Conservation (phyloP, 2,113 vertebrate genomes). For the Macquaria ambigua region DNA sequence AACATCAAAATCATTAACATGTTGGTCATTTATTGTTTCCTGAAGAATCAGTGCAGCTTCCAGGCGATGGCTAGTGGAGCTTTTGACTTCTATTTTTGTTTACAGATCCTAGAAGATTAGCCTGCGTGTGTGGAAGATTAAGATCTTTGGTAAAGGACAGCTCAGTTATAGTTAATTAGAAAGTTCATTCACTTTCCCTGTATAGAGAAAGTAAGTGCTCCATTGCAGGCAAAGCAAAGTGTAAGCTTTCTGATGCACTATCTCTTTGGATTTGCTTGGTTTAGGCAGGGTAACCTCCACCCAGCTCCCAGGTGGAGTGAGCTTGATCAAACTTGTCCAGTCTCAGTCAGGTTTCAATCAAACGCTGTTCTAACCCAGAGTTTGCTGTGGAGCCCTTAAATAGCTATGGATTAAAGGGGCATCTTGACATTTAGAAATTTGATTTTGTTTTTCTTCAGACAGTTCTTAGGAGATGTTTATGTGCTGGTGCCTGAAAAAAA, state of each 20-base stretch:
- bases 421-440: conserved; percentile 57
- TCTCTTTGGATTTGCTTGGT: conserved; percentile 20
- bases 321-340: conserved; percentile 16
- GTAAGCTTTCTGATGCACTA: conserved; percentile 11
- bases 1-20: neutral
- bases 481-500: neutral
- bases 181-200: neutral
- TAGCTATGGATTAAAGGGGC: conserved; percentile 50
- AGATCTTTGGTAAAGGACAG: neutral
- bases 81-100: neutral
- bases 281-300: neutral
- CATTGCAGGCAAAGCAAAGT: conserved; percentile 25
- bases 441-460: conserved; percentile 37
- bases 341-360: neutral
- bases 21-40: neutral
- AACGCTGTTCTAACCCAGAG: conserved; percentile 59
- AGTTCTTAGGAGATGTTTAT: neutral
- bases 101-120: neutral
- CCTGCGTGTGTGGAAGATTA: neutral
- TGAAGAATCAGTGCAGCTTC: neutral
- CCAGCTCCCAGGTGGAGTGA: neutral
- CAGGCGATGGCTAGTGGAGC: neutral
- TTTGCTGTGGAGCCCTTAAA: conserved; percentile 51
- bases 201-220: neutral
- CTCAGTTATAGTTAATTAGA: neutral